Evolutionary conservation across 1,140 invertebrate species (phyloP), one percentile per base, ranked within the genome.

Genomic region (Hetaerina americana): DNA sequence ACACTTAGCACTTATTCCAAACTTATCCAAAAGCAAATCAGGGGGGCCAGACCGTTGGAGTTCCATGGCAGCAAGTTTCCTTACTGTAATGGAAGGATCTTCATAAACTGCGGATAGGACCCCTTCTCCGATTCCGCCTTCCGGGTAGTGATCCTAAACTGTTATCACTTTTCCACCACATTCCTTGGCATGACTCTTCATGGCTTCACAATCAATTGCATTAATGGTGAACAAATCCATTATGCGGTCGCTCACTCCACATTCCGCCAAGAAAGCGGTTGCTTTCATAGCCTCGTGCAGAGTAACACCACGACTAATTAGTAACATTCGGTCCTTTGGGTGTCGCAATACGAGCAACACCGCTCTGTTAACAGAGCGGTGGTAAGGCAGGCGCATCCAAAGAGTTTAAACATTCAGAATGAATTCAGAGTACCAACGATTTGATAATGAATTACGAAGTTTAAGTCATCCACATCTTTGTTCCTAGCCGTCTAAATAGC

Each of bases 81-180:
- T 92, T 5, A 99, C 87, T n/a, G 89, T 80, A 49, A 95, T 87
- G 77, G 90, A 86, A 18, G 83, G 84, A 76, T 92, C 86, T 73
- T 86, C 79, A 25, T 92, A 85, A 68, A 98, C 84, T 12, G 92
- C 95, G 18, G 88, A 87, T 25, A 90, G 78, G 12, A 99, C 96
- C 70, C 97, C 96, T 79, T 99, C 97, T 73, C 97, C 97, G 68
- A 99, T 78, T 74, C 97, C 97, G 77, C 97, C 94, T 83, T 95
- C 90, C 66, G 90, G 86, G 79, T 99, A 99, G 82, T 99, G 97
- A 83, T 99, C 97, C 80, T 99, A 97, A 5, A 98, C 95, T 27
- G 95, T 95, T 66, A 99, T 77, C 40, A 99, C 87, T 26, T 87
- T 85, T 0, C 95, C 95, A 31, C 90, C 91, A 72, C 87, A 89